A percentile compares a stretch with the other conserved stretches of the same genome.
Conservation (phyloP, 2,113 vertebrate genomes). For the Crypturellus undulatus region DNA sequence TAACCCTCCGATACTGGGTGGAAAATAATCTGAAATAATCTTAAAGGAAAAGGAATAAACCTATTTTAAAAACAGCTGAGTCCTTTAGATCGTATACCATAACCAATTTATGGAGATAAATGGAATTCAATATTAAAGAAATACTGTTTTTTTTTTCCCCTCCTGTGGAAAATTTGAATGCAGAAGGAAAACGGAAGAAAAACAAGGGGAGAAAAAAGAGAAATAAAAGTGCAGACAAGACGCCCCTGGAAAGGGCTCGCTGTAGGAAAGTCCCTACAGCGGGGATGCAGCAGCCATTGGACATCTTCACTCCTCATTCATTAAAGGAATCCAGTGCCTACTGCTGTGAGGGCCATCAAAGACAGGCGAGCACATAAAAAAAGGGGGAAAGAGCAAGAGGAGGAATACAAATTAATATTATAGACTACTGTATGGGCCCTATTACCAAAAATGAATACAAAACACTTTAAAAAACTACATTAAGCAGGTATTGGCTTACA, state of each 20-base stretch:
- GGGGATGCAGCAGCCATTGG: constrained; percentile 15
- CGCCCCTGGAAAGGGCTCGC: constrained; percentile 55
- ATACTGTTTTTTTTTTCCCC: constrained; percentile 59
- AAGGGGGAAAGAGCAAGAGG: constrained; percentile 59
- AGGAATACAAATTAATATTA: constrained; percentile 75
- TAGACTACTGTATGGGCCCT: constrained; percentile 75
- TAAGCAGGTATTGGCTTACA: constrained; percentile 81
- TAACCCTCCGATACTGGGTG: constrained; percentile 76
- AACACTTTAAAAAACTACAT: constrained; percentile 82
- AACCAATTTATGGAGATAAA: constrained; percentile 84
- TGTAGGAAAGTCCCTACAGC: constrained; percentile 20
- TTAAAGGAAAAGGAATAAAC: constrained; percentile 79
- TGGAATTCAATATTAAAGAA: constrained; percentile 82
- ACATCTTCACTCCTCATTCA: constrained; percentile 42
- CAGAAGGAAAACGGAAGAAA: constrained; percentile 48
- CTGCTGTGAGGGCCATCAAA: constrained; percentile 65
- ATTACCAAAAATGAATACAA: constrained; percentile 84
- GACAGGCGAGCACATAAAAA: constrained; percentile 71
- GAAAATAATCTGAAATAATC: constrained; percentile 82
- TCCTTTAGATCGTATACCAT: constrained; percentile 81
- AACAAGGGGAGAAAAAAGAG: background rate
- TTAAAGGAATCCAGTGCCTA: constrained; percentile 61
- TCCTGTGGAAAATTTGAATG: constrained; percentile 78
- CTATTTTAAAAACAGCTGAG: constrained; percentile 85
- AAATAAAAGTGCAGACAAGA: background rate